phyloP scores from a whole-genome alignment of 1,140 invertebrate genomes.

The Drosophila pallidifrons region DNA sequence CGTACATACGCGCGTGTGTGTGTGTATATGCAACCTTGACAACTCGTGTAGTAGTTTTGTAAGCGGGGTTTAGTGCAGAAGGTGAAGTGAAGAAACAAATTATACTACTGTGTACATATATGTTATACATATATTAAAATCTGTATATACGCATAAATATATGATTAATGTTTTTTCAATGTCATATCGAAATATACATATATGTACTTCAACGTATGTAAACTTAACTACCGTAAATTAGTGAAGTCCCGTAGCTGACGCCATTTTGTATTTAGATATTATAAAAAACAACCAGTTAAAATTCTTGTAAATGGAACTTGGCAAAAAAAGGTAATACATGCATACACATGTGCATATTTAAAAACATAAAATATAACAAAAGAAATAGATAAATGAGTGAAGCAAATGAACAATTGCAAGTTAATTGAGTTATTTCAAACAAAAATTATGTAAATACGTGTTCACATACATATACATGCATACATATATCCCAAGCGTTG shows the following conservation, averaged over 20 bases:
- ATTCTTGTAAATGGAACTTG: conserved; percentile 71
- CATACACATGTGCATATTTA: conserved; percentile 17
- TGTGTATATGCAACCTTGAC: conserved; percentile 44
- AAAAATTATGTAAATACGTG: conserved; percentile 17
- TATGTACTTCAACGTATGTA: conserved; percentile 33
- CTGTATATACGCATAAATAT: conserved; percentile 9
- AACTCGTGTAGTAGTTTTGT: conserved; percentile 45
- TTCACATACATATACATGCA: background rate
- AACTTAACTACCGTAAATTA: conserved; percentile 39
- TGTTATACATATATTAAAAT: conserved; percentile 25
- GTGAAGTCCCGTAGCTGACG: conserved; percentile 50
- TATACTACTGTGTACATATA: conserved; percentile 17
- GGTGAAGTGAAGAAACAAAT: conserved; percentile 46
- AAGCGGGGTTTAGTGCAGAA: conserved; percentile 46
- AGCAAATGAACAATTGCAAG: conserved; percentile 13
- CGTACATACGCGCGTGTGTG: conserved; percentile 20
- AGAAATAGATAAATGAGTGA: background rate
- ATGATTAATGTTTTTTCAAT: conserved; percentile 26
- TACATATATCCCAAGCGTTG: background rate
- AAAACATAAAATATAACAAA: conserved; percentile 1
- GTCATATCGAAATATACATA: conserved; percentile 26
- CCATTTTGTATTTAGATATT: conserved; percentile 65
- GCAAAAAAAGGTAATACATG: conserved; percentile 68
- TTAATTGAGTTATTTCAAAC: conserved; percentile 19
- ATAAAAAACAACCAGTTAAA: conserved; percentile 46